Conservation (phyloP, 1,140 invertebrate species). For the Drosophila eugracilis region DNA sequence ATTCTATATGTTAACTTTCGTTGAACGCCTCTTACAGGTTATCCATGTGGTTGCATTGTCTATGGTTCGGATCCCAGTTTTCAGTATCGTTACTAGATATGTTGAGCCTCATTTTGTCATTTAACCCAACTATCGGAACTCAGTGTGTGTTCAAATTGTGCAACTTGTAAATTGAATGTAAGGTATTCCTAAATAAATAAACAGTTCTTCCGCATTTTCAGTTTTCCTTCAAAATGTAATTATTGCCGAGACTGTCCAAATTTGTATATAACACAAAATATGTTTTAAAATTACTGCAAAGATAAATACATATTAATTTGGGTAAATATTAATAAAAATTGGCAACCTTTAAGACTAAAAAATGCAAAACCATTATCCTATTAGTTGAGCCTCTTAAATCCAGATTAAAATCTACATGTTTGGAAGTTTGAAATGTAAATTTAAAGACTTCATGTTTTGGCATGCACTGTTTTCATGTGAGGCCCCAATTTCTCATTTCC, state of each 20-base stretch:
- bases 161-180: conserved; percentile 24
- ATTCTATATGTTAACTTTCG: conserved; percentile 53
- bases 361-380: too few species aligned
- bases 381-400: too few species aligned
- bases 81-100: conserved; percentile 77
- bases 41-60: conserved; percentile 83
- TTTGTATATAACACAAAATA: not conserved
- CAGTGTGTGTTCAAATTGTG: conserved; percentile 30
- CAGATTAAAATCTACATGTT: not conserved
- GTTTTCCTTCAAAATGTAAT: not conserved
- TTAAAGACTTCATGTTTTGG: not conserved
- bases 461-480: conserved; percentile 7
- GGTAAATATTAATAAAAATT: not conserved
- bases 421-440: not conserved
- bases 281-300: not conserved
- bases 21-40: conserved; percentile 77
- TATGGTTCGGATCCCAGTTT: conserved; percentile 81
- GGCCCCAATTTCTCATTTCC: not conserved
- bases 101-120: conserved; percentile 42
- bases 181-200: conserved; percentile 38
- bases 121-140: conserved; percentile 34
- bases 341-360: not conserved
- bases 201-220: conserved; percentile 24
- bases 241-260: not conserved
- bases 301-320: not conserved